A percentile compares a stretch with the other conserved stretches of the same genome.
These are phyloP conservation scores for Anthoscopus minutus DNA, from an alignment of 2,113 vertebrate species.

Conservation along the genomic window DNA sequence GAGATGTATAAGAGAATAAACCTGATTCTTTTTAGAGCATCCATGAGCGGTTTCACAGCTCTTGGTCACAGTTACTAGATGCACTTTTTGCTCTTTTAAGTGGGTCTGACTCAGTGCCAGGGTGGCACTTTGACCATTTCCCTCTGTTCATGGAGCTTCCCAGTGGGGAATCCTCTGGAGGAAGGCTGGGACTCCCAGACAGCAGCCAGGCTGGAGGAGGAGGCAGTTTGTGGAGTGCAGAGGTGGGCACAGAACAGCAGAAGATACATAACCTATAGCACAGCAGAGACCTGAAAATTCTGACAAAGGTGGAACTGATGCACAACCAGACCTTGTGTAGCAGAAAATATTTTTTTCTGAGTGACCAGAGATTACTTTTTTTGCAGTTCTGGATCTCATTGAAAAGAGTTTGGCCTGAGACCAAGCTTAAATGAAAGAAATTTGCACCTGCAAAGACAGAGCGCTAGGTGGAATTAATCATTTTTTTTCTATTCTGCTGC, in stretches of 20 bases:
- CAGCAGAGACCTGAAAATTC: not conserved
- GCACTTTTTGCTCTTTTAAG: not conserved
- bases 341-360: not conserved
- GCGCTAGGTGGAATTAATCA: rapidly evolving
- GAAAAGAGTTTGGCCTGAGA: not conserved
- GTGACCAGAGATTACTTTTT: not conserved
- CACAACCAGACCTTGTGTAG: not conserved
- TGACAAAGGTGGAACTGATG: not conserved
- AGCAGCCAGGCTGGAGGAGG: not conserved
- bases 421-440: not conserved
- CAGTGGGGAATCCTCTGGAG: not conserved
- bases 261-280: not conserved
- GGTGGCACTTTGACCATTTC: not conserved
- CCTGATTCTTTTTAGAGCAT: not conserved
- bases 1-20: not conserved
- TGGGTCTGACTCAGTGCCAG: not conserved
- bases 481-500: not conserved
- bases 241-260: not conserved
- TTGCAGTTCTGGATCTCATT: not conserved
- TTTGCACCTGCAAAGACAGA: not conserved
- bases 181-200: not conserved
- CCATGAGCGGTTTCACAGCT: not conserved
- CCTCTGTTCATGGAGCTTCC: not conserved
- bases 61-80: not conserved
- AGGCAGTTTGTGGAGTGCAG: not conserved